Base-by-base conservation (phyloP, 2,888 invertebrate genomes). In the Drosophila diplacantha region DNA sequence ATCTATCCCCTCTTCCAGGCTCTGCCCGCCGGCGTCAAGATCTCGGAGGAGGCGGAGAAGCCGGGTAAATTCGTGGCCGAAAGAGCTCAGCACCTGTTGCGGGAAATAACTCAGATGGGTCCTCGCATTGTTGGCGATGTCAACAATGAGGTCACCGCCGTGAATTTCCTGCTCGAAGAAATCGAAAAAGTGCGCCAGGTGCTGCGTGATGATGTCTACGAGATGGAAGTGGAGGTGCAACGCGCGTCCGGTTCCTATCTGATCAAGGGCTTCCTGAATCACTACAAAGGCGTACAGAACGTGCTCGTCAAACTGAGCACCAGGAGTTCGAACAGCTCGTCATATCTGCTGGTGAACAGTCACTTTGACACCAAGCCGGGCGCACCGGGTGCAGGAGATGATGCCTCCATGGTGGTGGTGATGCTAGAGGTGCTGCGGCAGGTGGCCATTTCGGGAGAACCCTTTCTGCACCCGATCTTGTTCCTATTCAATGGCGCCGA, bases 311-410 rank as follows among this genome's bases (percentile, higher is more conserved):
- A 84, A 67, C 58, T 88, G 31, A 73, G 73, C 3, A 62, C 85
- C 0, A 85, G 72, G 52, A 73, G 72, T 50, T 75, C 81, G 1
- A 79, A 74, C 4, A 85, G 85, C 39, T 71, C 80, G 20, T 77
- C 81, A 1, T 84, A 85, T 53, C 68, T 88, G 9, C 89, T 98
- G 35, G 89, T 98, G 54, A 98, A 98, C 89, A 95, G 97, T 75
- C 98, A 98, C 87, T 97, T 94, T 88, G 98, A 98, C 87, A 93
- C 95, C 47, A 95, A 96, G 55, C 93, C 95, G n/a, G 94, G 92
- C 73, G 96, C 96, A 85, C 92, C 95, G 84, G 96, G 92, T 58
- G 90, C 91, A 7, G 91, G 91, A 62, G 93, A 93, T 84, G 91
- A 92, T 87, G 91, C 90, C 12, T 90, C 90, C 18, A 91, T 91